These are phyloP conservation scores for Syrmaticus mikado DNA, from an alignment of 2,113 vertebrate species.

Conservation along the genomic window DNA sequence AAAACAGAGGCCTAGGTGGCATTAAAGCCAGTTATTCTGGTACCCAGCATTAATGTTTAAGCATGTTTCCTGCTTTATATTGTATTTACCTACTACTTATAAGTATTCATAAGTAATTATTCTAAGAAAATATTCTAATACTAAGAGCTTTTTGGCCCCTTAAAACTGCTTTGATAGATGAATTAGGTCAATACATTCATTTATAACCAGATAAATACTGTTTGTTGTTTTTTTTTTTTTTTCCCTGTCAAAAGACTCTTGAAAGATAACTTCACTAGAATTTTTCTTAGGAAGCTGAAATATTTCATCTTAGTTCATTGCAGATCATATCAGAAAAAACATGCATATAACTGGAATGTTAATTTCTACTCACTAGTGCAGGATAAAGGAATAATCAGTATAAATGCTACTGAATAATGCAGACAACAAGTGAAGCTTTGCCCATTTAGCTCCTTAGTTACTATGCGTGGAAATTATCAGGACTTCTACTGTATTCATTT, in stretches of 20 bases:
- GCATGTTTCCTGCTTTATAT: neutral
- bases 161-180: neutral
- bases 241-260: neutral
- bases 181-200: neutral
- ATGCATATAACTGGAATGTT: neutral
- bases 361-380: neutral
- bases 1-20: neutral
- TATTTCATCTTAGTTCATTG: neutral
- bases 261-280: neutral
- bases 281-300: neutral
- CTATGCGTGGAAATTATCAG: neutral
- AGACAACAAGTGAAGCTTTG: neutral
- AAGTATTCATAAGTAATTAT: slow-evolving; percentile 21
- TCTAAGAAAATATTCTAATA: neutral
- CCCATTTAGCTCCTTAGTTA: neutral
- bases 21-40: slow-evolving; percentile 6
- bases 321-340: neutral
- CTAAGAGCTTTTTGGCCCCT: slow-evolving; percentile 23
- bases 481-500: accelerated
- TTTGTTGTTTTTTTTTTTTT: neutral
- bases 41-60: slow-evolving; percentile 44
- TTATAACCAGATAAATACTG: neutral
- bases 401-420: neutral
- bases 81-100: neutral
- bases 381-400: neutral